Base-by-base conservation (phyloP, 2,888 invertebrate genomes). In the Dysmachus trigonus region DNA sequence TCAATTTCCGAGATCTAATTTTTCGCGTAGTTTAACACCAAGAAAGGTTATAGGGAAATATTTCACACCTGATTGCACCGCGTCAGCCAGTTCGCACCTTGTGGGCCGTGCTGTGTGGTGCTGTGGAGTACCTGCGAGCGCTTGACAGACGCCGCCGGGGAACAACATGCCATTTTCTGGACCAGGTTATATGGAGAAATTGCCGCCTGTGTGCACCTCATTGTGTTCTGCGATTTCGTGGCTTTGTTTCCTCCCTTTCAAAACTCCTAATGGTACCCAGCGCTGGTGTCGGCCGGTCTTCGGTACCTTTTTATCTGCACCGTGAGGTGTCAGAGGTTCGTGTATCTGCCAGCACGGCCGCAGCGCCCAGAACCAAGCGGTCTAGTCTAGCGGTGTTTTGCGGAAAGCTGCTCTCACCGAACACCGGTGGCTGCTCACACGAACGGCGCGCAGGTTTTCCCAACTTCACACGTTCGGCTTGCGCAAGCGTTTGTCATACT, bases 1-100 rank as follows among this genome's bases (percentile, higher is more conserved):
- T 83, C 83, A 83, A 83, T 83, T 83, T 72, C 72, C 38, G 38
- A 83, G 72, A 83, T 83, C 83, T 83, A 83, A 83, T 83, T 83
- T 83, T 83, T 83, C 83, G 83, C 83, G 83, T 83, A 83, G 83
- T 83, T 83, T 83, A 83, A 83, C 83, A 83, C 72, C 72, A 31
- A 71, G 13, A 18, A 83, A 83, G 83, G 83, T 72, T 71, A n/a
- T n/a, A n/a, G 33, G 47, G 72, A 62, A 83, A 83, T 83, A 53
- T 83, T 83, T 83, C 83, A 83, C 83, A 83, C 83, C 83, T 83
- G 83, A 83, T 83, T 83, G 83, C 83, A 72, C 72, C 83, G 33
- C 13, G n/a, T n/a, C 72, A 83, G 38, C 10, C 72, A 83, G 27
- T 2, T 62, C 72, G 33, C 82, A 27, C 72, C 18, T 53, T 15